Evolutionary conservation across 2,888 invertebrate genomes (phyloP).

Genomic region (Stenotaenia linearis): DNA sequence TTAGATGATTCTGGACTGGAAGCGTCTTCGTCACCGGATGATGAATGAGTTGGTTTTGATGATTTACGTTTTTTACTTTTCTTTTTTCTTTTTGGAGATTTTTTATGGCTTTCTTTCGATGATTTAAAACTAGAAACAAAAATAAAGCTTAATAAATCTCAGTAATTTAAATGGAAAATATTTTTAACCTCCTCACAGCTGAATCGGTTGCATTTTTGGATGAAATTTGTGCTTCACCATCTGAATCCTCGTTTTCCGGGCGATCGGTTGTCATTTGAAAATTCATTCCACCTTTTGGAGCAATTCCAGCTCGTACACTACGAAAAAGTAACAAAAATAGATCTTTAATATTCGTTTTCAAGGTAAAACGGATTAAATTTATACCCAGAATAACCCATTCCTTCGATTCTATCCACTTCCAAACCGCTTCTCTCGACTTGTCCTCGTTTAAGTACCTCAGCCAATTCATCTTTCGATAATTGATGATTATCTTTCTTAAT

Average conservation of each 20-base stretch:
- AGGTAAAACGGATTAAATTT: background rate
- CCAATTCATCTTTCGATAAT: slow-evolving; percentile 36
- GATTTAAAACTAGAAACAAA: background rate
- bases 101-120: background rate
- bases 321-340: background rate
- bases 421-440: slow-evolving; percentile 33
- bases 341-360: background rate
- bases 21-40: background rate
- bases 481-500: slow-evolving; percentile 35
- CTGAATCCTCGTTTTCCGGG: background rate
- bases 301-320: background rate
- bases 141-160: too few relatives aligned
- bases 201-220: background rate
- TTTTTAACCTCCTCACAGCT: background rate
- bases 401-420: slow-evolving; percentile 36
- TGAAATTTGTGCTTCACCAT: background rate
- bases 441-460: slow-evolving; percentile 36
- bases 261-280: background rate
- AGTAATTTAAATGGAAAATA: too few relatives aligned
- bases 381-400: slow-evolving; percentile 37
- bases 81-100: background rate
- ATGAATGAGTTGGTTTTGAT: background rate
- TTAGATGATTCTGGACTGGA: background rate
- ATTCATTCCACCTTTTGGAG: background rate
- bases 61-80: background rate